These are phyloP conservation scores for Monomorium pharaonis DNA, from an alignment of 1,140 invertebrate genomes.

Conservation along the genomic window DNA sequence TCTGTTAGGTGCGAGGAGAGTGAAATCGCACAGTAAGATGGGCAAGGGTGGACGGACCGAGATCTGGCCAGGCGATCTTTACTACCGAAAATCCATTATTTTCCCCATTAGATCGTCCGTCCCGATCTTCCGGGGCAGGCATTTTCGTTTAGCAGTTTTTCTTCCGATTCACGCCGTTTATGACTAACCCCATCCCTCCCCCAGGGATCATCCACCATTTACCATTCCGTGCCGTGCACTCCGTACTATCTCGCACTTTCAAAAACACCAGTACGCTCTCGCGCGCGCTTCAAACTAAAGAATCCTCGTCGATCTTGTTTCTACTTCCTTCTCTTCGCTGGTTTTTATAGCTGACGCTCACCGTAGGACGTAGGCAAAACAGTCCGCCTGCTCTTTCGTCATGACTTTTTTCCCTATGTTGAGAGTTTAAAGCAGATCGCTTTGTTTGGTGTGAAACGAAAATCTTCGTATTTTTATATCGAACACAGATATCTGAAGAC, in stretches of 20 bases:
- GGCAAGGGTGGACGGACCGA: slow-evolving; percentile 71
- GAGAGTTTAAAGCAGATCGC: slow-evolving; percentile 64
- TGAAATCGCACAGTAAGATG: slow-evolving; percentile 58
- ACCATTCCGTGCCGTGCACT: slow-evolving; percentile 35
- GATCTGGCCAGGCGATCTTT: slow-evolving; percentile 82
- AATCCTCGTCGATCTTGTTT: slow-evolving; percentile 67
- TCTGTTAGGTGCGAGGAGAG: slow-evolving; percentile 31
- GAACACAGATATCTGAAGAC: background rate
- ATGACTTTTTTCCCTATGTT: slow-evolving; percentile 16
- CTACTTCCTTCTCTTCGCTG: slow-evolving; percentile 21
- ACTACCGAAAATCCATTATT: slow-evolving; percentile 85
- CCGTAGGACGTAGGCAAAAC: slow-evolving; percentile 64
- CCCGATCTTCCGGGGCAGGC: slow-evolving; percentile 78
- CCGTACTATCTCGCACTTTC: slow-evolving; percentile 64
- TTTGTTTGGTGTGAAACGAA: slow-evolving; percentile 36
- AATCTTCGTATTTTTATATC: background rate
- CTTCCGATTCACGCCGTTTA: slow-evolving; percentile 83
- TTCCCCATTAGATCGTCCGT: slow-evolving; percentile 83
- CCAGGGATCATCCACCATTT: slow-evolving; percentile 68
- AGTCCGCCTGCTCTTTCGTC: slow-evolving; percentile 17
- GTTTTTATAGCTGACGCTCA: slow-evolving; percentile 62
- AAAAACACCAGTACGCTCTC: slow-evolving; percentile 16
- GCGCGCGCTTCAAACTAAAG: slow-evolving; percentile 31
- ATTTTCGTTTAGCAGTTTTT: slow-evolving; percentile 86
- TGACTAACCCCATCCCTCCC: slow-evolving; percentile 75